Evolutionary conservation across 2,113 vertebrate species (phyloP), one percentile per base, ranked within the genome.

Genomic region (Vulpes vulpes): DNA sequence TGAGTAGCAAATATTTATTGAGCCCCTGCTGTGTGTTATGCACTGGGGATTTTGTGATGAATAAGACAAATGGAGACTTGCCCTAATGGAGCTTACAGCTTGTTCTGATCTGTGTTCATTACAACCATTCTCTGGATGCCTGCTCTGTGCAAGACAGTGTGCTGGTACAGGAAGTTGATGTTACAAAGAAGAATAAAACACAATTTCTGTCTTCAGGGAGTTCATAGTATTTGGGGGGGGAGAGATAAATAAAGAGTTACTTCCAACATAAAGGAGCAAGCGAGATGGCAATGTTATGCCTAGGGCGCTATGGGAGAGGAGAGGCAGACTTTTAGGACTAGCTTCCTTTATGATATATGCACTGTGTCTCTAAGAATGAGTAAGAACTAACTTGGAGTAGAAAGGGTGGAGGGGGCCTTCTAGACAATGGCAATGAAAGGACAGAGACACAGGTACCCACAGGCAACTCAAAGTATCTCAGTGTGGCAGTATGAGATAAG

Each of bases 1-100:
- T 12, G 74, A 78, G 20, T 20, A 91, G 62, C 74, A 84, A 87
- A 92, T 93, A 87, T 95, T 92, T 94, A 81, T 9, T 65, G 96
- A 94, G 84, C 57, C 67, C 59, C 59, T 76, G 94, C 67, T 55
- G 32, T 82, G 78, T 88, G 65, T 76, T 84, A 65, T 69, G 53
- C 85, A 69, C 76, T 78, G 65, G 91, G 85, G 73, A 95, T 81
- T 93, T 73, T 80, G 73, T 62, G n/a, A 60, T 95, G 83, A 97
- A 76, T 60, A 91, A 92, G 95, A 96, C 79, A 96, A 97, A 95
- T 65, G 20, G 53, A 95, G 60, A 81, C 57, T 89, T n/a, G 11
- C 65, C 55, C 85, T 86, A 81, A 79, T 83, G 79, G 74, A 88
- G 79, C 85, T 94, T 74, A 83, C 62, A 95, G 85, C 85, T 89